These are phyloP conservation scores for Drosophila mayri DNA, from an alignment of 1,140 invertebrate genomes.

Conservation along the genomic window DNA sequence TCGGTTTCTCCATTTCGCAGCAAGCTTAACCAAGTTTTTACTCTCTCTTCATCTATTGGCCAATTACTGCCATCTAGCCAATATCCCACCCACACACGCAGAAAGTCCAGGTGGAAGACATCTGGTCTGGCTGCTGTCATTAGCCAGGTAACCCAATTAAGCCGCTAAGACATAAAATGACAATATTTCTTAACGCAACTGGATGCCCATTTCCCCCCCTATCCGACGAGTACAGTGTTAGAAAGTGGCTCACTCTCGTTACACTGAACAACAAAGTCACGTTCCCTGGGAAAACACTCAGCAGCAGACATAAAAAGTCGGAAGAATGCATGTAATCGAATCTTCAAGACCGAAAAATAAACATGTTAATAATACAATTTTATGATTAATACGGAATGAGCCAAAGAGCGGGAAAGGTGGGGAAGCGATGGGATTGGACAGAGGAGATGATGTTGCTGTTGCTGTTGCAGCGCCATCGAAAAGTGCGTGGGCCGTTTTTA, in stretches of 20 bases:
- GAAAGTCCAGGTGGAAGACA: slow-evolving; percentile 28
- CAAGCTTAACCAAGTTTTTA: slow-evolving; percentile 10
- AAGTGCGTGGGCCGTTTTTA: slow-evolving; percentile 66
- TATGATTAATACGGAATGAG: slow-evolving; percentile 81
- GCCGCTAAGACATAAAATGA: slow-evolving; percentile 56
- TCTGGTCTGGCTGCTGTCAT: slow-evolving; percentile 11
- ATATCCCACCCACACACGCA: slow-evolving; percentile 20
- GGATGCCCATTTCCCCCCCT: slow-evolving; percentile 16
- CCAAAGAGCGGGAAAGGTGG: slow-evolving; percentile 38
- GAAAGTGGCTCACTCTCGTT: slow-evolving; percentile 77
- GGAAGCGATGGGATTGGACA: slow-evolving; percentile 2
- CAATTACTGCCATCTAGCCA: slow-evolving; percentile 18
- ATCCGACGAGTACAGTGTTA: slow-evolving; percentile 42
- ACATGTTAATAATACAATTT: slow-evolving; percentile 83
- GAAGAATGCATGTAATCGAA: slow-evolving; percentile 78
- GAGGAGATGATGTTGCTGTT: slow-evolving; percentile 49
- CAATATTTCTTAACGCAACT: slow-evolving; percentile 53
- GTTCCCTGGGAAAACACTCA: slow-evolving; percentile 45
- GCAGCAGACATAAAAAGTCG: slow-evolving; percentile 34
- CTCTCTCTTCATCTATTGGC: neutral
- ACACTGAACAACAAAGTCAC: slow-evolving; percentile 70
- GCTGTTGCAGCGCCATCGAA: slow-evolving; percentile 46
- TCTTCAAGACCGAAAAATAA: slow-evolving; percentile 80
- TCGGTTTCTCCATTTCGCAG: neutral
- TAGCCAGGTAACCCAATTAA: slow-evolving; percentile 51